Evolutionary conservation across 2,888 invertebrate genomes (phyloP).

Genomic region (Colostygia pectinataria): DNA sequence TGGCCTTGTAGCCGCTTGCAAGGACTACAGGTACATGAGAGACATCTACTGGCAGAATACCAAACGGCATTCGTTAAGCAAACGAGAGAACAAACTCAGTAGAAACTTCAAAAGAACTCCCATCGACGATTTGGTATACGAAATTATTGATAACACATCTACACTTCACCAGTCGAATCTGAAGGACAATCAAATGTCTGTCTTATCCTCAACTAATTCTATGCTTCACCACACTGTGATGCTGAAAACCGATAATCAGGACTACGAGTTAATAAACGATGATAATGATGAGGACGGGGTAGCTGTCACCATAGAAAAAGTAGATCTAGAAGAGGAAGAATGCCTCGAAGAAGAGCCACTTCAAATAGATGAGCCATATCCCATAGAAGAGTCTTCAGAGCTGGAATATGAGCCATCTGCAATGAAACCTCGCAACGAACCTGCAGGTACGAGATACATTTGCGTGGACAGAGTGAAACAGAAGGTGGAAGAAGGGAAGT

Average conservation of each 20-base stretch:
- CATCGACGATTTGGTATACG: constrained; percentile 24
- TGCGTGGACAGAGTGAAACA: not conserved
- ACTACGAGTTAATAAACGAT: constrained; percentile 3
- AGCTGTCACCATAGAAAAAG: constrained; percentile 3
- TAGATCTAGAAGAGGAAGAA: not conserved
- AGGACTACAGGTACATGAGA: constrained; percentile 29
- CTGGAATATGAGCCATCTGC: not conserved
- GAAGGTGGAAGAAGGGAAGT: constrained; percentile 16
- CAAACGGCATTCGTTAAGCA: constrained; percentile 19
- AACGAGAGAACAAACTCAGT: constrained; percentile 10
- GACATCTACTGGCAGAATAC: constrained; percentile 33
- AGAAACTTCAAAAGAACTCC: constrained; percentile 4
- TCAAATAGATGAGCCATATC: not conserved
- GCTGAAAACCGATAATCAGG: not conserved
- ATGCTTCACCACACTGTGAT: not conserved
- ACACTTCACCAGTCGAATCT: constrained; percentile 2
- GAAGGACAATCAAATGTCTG: not conserved
- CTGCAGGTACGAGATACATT: too few relatives aligned
- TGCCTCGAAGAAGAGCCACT: not conserved
- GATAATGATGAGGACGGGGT: not conserved
- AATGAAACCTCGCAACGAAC: not conserved
- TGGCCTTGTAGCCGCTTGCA: constrained; percentile 20
- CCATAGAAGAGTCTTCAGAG: not conserved
- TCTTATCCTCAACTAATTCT: not conserved
- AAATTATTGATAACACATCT: constrained; percentile 25